Conservation (phyloP, 1,140 invertebrate genomes). For the Polypedilum vanderplanki region DNA sequence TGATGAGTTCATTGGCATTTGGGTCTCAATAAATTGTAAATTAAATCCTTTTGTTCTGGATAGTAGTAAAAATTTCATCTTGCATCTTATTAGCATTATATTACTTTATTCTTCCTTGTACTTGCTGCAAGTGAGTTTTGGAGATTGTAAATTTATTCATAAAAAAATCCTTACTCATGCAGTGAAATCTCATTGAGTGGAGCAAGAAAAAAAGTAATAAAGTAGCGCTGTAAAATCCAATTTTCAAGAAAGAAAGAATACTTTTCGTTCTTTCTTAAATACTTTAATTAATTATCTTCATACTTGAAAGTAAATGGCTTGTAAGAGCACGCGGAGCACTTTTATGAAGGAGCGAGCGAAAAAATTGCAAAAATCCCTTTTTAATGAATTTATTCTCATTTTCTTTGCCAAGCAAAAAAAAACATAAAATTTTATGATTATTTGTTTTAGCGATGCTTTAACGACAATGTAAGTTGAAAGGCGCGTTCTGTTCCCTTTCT, state of each 20-base stretch:
- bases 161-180: neutral
- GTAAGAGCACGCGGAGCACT: neutral
- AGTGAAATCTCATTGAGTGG: neutral
- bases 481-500: neutral
- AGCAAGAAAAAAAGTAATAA: neutral
- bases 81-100: conserved; percentile 3
- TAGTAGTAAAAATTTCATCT: neutral
- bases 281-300: conserved; percentile 20
- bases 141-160: neutral
- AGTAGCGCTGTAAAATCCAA: neutral
- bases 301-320: conserved; percentile 18
- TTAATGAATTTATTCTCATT: conserved; percentile 10
- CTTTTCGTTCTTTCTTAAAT: neutral
- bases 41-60: neutral
- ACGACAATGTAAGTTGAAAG: too few species aligned
- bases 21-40: neutral
- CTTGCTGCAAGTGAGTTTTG: neutral
- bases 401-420: neutral
- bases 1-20: conserved; percentile 17
- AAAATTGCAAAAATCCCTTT: conserved; percentile 1
- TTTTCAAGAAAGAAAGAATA: neutral
- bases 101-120: neutral
- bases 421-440: conserved; percentile 9
- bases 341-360: neutral
- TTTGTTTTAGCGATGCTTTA: conserved; percentile 3